These are phyloP conservation scores for Montipora sp. DNA, from an alignment of 64 coral and sea anemone genomes.

Conservation along the genomic window DNA sequence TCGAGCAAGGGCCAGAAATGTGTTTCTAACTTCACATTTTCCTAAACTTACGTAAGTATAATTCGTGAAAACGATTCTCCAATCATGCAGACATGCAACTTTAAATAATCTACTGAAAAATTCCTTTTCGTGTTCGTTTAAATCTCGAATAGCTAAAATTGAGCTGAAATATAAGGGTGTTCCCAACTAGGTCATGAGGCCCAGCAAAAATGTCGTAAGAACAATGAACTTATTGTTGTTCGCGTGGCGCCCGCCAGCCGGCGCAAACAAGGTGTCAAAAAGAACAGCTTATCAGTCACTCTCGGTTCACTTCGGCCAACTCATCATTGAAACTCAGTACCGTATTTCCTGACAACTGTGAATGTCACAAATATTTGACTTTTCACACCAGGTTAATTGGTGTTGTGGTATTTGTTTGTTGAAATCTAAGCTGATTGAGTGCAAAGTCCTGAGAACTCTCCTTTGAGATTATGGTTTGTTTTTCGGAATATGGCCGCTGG, in stretches of 20 bases:
- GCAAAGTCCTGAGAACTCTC: not conserved
- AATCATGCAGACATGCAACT: not conserved
- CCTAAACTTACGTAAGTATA: too few species aligned
- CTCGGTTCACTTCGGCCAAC: not conserved
- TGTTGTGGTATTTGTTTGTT: not conserved
- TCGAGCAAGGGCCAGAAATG: too few species aligned
- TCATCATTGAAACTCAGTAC: not conserved
- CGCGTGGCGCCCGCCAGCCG: not conserved
- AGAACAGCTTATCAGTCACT: not conserved
- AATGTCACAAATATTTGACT: constrained; percentile 1
- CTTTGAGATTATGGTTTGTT: too few species aligned
- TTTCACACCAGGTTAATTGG: not conserved
- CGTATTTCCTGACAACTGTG: not conserved
- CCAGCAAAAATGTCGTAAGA: not conserved
- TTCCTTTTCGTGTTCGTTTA: not conserved
- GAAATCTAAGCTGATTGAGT: not conserved
- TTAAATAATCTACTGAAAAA: not conserved
- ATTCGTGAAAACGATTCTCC: not conserved
- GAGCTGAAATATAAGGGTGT: not conserved
- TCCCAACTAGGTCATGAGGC: not conserved
- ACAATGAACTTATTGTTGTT: not conserved
- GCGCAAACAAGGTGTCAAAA: constrained; percentile 22
- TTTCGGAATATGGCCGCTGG: not conserved
- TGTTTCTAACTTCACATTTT: too few species aligned
- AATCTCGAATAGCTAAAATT: not conserved